Conservation (phyloP, 2,888 invertebrate species). For the Polia nebulosa region DNA sequence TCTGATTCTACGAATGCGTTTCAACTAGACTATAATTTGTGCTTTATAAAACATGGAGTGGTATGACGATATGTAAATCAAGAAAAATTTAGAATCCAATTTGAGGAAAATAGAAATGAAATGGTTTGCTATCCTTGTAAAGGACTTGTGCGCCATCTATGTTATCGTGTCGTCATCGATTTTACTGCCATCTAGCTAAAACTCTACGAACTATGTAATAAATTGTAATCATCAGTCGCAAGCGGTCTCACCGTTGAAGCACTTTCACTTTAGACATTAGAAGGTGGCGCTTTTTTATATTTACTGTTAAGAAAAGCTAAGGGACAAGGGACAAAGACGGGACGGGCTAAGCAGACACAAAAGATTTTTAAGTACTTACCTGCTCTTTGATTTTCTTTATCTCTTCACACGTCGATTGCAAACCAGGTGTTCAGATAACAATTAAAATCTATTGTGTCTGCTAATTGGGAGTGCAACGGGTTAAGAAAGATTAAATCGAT, state of each 20-base stretch:
- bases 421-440: too few relatives aligned
- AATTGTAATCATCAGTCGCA: neutral
- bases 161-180: fast-evolving
- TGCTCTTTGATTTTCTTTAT: too few relatives aligned
- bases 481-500: too few relatives aligned
- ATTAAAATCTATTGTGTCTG: too few relatives aligned
- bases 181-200: constrained; percentile 18
- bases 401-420: too few relatives aligned
- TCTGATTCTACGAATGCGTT: too few relatives aligned
- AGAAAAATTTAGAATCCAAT: neutral
- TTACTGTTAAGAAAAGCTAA: too few relatives aligned
- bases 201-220: neutral
- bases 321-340: too few relatives aligned
- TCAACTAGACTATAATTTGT: too few relatives aligned
- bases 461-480: too few relatives aligned
- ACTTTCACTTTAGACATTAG: neutral
- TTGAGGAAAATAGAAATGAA: neutral
- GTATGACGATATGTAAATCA: neutral
- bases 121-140: neutral
- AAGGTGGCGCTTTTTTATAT: constrained; percentile 27
- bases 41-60: neutral
- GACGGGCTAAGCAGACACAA: neutral
- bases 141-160: constrained; percentile 20
- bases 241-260: neutral
- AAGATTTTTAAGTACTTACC: too few relatives aligned